Evolutionary conservation across 2,888 invertebrate species (phyloP), one percentile per base, ranked within the genome.

Genomic region (Rhagium mordax): DNA sequence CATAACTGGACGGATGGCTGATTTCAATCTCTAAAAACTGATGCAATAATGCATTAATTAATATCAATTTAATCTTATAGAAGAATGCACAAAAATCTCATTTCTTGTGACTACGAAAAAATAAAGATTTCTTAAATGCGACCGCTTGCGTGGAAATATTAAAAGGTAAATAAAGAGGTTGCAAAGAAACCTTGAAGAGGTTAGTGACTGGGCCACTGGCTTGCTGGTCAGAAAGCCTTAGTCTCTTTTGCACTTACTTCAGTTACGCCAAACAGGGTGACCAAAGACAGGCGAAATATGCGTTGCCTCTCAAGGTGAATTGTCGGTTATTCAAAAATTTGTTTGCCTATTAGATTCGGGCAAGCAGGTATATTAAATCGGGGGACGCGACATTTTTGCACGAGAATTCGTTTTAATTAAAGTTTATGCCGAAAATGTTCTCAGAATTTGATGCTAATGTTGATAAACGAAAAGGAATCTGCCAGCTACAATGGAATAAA

Each of bases 121-220:
- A n/a, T 13, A 0, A 41, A n/a, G n/a, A 41, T n/a, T 41, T 41
- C 6, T 6, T 41, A n/a, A 41, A 3, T 3, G 41, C n/a, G 41
- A 41, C n/a, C 3, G n/a, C n/a, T 41, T 41, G 41, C 5, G 41
- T n/a, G 4, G 41, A 41, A 41, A 41, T 41, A 41, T 72, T 70
- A 61, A 70, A 57, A 74, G 66, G 66, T 70, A 74, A 69, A 62
- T 70, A 75, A 67, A 47, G 64, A 75, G 72, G 70, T 72, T 73
- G 62, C 66, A 67, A 27, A 66, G 75, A 82, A 83, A 76, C 85
- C 85, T 85, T 84, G 85, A 80, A 83, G 81, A 84, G 85, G 84
- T 85, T 84, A 84, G 79, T 85, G 85, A 85, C 84, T 82, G 83
- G 82, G 67, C 47, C 67, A 67, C 41, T 67, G 57, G 67, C 67